Conservation (phyloP, 2,797 vertebrate species). For the Pitangus sulphuratus region DNA sequence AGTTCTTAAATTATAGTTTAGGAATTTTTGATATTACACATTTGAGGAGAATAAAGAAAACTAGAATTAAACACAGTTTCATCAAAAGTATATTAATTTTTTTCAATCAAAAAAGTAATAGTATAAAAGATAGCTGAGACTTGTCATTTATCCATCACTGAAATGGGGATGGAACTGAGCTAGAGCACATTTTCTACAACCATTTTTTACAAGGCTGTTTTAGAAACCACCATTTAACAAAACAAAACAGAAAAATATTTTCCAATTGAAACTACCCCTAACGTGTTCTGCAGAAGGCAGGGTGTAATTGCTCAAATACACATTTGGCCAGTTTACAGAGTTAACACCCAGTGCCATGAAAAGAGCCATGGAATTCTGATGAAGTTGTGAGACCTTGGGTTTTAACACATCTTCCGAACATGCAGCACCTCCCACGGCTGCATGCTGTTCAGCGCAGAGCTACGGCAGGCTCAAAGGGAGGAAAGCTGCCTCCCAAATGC, state of each 20-base stretch:
- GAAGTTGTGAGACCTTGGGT: neutral
- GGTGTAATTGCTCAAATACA: neutral
- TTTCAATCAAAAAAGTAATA: neutral
- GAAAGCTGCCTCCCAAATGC: rapidly evolving
- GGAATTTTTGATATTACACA: neutral
- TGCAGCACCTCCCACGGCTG: neutral
- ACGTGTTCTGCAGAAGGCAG: neutral
- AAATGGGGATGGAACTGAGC: neutral
- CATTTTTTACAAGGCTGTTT: neutral
- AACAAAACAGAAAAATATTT: slow-evolving; percentile 11
- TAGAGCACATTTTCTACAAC: neutral
- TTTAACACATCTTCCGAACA: neutral
- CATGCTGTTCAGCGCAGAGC: neutral
- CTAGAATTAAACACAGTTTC: neutral
- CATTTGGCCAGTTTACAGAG: neutral
- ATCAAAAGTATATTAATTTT: neutral
- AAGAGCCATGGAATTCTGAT: neutral
- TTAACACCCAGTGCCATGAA: neutral
- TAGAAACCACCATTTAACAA: neutral
- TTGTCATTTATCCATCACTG: neutral
- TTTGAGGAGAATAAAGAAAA: neutral
- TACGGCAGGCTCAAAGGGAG: neutral
- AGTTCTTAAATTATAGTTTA: neutral
- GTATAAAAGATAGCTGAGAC: neutral
- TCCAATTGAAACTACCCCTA: neutral